Base-by-base conservation (phyloP, 2,113 vertebrate species). In the Prolemur simus region DNA sequence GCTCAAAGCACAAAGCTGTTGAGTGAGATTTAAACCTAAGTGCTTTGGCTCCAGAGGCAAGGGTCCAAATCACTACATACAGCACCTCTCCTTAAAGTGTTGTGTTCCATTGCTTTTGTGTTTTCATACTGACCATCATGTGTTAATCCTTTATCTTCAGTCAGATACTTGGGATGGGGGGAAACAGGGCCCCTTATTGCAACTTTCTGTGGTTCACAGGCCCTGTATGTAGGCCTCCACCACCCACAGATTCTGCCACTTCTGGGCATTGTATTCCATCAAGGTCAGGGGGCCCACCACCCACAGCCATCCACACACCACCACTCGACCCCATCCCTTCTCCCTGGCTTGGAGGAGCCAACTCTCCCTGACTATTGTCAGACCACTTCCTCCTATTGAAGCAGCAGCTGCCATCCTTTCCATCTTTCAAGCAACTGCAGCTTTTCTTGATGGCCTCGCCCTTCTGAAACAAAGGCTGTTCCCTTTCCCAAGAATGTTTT, bases 91-190 rank as follows among this genome's bases (percentile, higher is more conserved):
- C 5, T 49, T 58, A 21, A 63, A 32, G 32, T 64, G 18, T n/a
- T 89, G 14, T 68, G 11, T 49, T 78, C 14, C 23, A 4, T 49
- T 78, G 69, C 12, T 74, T 92, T 89, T 66, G 39, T 54, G 49
- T 9, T 83, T 66, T 14, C 14, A 3, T n/a, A 73, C 34, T 47
- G 34, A 14, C 74, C 27, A 39, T 88, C 34, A 37, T 34, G 18
- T 82, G 54, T 77, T 78, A 82, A 60, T 78, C 39, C n/a, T 89
- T 91, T 27, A 23, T n/a, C 32, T 23, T 89, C 27, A 71, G 63
- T 49, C 32, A n/a, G 47, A 71, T 39, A 45, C 5, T 23, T 13
- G 56, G 45, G 69, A 6, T 27, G 42, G 39, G 49, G n/a, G 37
- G 34, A 83, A 32, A n/a, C 18, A 17, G 23, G 25, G 47, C n/a